Conservation (phyloP, 2,888 invertebrate genomes). For the Caenorhabditis drosophilae region DNA sequence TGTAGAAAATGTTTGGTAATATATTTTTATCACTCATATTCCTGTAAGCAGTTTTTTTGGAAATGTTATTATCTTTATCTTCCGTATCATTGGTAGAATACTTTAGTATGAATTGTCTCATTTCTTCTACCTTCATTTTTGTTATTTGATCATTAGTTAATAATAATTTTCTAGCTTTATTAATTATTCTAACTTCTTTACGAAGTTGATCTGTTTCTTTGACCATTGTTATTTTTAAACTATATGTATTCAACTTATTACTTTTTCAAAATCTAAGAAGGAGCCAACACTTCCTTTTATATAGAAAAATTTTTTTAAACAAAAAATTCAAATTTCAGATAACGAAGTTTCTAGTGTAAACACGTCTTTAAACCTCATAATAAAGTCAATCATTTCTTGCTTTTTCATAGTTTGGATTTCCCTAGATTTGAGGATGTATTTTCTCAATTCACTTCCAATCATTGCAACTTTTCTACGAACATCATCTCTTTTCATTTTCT, state of each 20-base stretch:
- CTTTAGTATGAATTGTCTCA: conserved; percentile 72
- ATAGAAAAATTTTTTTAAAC: conserved; percentile 25
- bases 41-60: too few species aligned
- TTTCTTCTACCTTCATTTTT: conserved; percentile 10
- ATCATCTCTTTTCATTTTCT: conserved; percentile 38
- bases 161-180: conserved; percentile 13
- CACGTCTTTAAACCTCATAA: conserved; percentile 18
- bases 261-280: conserved; percentile 28
- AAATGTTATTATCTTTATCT: too few species aligned
- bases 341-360: neutral
- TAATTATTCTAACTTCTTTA: conserved; percentile 27
- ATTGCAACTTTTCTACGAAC: conserved; percentile 27
- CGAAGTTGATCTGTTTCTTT: conserved; percentile 41
- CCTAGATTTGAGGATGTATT: conserved; percentile 20
- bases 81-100: too few species aligned
- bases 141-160: conserved; percentile 17
- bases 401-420: conserved; percentile 32
- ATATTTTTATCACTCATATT: too few species aligned
- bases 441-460: conserved; percentile 32
- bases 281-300: conserved; percentile 13
- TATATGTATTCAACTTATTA: conserved; percentile 20
- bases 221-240: neutral
- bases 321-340: conserved; percentile 12
- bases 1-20: too few species aligned
- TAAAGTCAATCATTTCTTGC: conserved; percentile 39